Evolutionary conservation across 1,140 invertebrate species (phyloP), one percentile per base, ranked within the genome.

Genomic region (Drusus annulatus): DNA sequence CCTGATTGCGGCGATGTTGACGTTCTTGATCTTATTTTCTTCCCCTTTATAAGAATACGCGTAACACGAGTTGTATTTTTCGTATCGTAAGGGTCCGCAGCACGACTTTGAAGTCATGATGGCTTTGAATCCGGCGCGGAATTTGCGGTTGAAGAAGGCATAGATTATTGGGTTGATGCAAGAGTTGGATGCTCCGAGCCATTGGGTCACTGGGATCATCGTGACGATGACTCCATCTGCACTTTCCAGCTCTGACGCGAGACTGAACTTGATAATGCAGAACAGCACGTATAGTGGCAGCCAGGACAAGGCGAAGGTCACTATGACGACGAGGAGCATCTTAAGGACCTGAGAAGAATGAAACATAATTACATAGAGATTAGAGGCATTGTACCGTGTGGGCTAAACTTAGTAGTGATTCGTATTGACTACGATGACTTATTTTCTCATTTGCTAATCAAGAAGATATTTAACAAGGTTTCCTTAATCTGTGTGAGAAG

Each of bases 81-180:
- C 83, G 74, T 84, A 86, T 50, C 85, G 79, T 8, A 86, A 81
- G 2, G 85, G 83, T 1, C 84, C 85, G 56, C 87, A 88, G 80
- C 88, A 89, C 6, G 86, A 86, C 15, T 85, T 84, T 2, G 83
- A 84, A n/a, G 84, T 85, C 0, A 87, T 81, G 45, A 89, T 85
- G 1, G 90, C 89, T 76, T 89, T 87, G 85, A 94, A 94, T 3
- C 93, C 93, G 60, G 90, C 89, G 19, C 93, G 86, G 84, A 93
- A 94, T 84, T 93, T 93, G 28, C 91, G 89, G 83, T 93, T 93
- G 86, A 93, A 93, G 84, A 91, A 92, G 31, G 92, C 92, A 86
- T 94, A 94, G 13, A 94, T 89, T 2, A 94, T 84, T 0, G 90
- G 86, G 78, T 91, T 90, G 23, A 91, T 86, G 79, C 88, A 87